Base-by-base conservation (phyloP, 2,113 vertebrate genomes). In the Psophia crepitans region DNA sequence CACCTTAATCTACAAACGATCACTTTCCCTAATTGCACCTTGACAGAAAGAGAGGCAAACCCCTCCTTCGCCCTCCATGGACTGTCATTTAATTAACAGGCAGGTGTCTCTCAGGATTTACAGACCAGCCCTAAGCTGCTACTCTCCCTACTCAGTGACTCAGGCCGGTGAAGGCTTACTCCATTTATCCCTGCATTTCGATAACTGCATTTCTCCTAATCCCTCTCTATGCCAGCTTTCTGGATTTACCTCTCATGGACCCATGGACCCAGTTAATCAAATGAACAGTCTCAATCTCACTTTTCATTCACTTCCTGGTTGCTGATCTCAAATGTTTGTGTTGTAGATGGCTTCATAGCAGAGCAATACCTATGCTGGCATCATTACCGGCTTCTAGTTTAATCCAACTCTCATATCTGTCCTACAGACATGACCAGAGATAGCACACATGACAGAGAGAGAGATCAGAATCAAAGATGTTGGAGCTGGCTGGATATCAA, bases 81-180 rank as follows among this genome's bases (percentile, higher is more conserved):
- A 82, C 66, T 71, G 61, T 85, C 61, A 91, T 87, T 95, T 96
- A 97, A 97, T 96, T 96, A 95, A 84, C 48, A 89, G 84, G 84
- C 94, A 96, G 90, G 73, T 91, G 71, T 90, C 94, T 96, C 94
- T 91, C 89, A 78, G 85, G 92, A 97, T 89, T 90, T 63, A 83
- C 63, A 93, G 83, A 41, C 51, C 33, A 77, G 48, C 56, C 91
- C 27, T 75, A 76, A 95, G 82, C 87, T 94, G 64, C 85, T 66
- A 35, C 49, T 86, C 87, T 79, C 76, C 37, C 76, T 75, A 12
- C 64, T 86, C 53, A 61, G 81, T 83, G 84, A 49, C 56, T 84
- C 92, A 93, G 83, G 35, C 60, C 84, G 75, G 57, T 27, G 51
- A 91, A 63, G 28, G 32, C 49, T 96, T 65, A 54, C 32, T 87